Base-by-base conservation (phyloP, 53 echinoderm and acorn worm species). In the Arbacia lixula region DNA sequence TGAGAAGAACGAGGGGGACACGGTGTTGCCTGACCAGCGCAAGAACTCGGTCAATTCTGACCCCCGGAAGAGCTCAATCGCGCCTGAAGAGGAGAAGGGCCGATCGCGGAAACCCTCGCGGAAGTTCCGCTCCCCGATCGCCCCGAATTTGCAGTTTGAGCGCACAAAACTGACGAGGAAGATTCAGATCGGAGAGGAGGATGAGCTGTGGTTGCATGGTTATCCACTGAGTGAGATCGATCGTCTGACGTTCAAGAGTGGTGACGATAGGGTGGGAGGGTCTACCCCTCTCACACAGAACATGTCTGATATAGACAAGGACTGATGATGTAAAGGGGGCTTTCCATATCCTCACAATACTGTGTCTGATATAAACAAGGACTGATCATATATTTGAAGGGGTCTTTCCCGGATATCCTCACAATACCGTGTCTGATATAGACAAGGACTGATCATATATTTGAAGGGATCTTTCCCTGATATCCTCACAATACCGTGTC, bases 161-260 rank as follows among this genome's bases (percentile, higher is more conserved):
- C 86, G 86, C 53, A 87, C 89, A 21, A 89, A 73, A 35, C 46
- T 89, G 27, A 89, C 84, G 9, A 49, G 89, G 19, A 91, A 92
- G 78, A 60, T 89, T 3, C 71, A 65, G 1, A 36, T 77, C 2
- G 80, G 53, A 11, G 93, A 90, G 42, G 92, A 92, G 5, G 95
- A 95, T 71, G 95, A 95, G 60, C 83, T 95, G 58, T 93, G 83
- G 68, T 64, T 95, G 16, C 89, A 95, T 68, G 95, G 95, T 43
- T 74, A 92, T 35, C 83, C 90, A 12, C 84, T 95, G 36, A 95
- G 95, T 77, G 95, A 95, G 84, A 92, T 93, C 46, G 95, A 93
- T 41, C 63, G 87, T 36, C 58, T 92, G 34, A 93, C 93, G 12
- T 83, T 90, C 33, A 92, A 87, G 46, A 86, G 36, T 6, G 91